Evolutionary conservation across 2,113 vertebrate genomes (phyloP), one percentile per base, ranked within the genome.

Genomic region (Alectura lathami): DNA sequence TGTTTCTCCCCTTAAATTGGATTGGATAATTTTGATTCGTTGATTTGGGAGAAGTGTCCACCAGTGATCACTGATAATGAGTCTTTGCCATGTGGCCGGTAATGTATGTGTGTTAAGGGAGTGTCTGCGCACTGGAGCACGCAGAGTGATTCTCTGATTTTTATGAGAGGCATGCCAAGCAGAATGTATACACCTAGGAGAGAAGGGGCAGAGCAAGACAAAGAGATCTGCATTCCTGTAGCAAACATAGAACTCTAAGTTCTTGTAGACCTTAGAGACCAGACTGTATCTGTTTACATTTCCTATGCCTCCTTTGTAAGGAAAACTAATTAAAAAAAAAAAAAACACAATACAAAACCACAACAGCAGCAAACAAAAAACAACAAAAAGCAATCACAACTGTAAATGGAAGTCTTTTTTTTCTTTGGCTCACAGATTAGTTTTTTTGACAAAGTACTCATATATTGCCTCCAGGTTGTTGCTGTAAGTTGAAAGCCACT

Each of bases 401-500:
- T 86, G 43, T 90, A 86, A 84, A 53, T 38, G 22, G 48, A 77
- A 82, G 38, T 48, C 3, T n/a, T 81, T 89, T 89, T 81, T 80
- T 81, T 74, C 59, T 91, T 75, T 87, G 70, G 17, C 0, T 88
- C 80, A 70, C 38, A 63, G 38, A 72, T 75, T 62, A 94, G 9
- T 4, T 29, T 73, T 91, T 29, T 85, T 86, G 88, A 91, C 80
- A 83, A 67, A 82, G 51, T 86, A 42, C 32, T 73, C 32, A 5
- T 32, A 63, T 78, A 51, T 64, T 86, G 43, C 67, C 63, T 87
- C 14, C 20, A 76, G 64, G 67, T 95, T 88, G 74, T 40, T 94
- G 78, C 78, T 95, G 8, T 40, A 54, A 88, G 91, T 90, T 88
- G 74, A 97, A 97, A 95, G 67, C 72, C 84, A 64, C 82, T 91